Conservation (phyloP, 2,888 invertebrate species). For the Lepetodrilus schrolli region DNA sequence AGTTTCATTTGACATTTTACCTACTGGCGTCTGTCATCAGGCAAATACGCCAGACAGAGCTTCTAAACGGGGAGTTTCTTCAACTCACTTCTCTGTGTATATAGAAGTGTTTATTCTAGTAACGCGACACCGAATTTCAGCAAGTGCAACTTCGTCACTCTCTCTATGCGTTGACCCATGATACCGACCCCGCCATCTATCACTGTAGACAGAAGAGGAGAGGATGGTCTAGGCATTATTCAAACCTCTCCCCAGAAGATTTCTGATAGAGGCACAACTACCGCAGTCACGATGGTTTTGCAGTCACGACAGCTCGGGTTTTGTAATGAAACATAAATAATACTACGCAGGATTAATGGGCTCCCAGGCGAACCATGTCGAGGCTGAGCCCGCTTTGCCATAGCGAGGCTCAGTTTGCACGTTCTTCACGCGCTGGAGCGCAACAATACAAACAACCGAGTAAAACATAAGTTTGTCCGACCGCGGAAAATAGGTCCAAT, state of each 20-base stretch:
- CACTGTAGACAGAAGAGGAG: background rate
- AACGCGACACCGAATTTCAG: constrained; percentile 2
- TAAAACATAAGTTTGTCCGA: constrained; percentile 20
- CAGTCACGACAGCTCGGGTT: background rate
- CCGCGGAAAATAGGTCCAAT: constrained; percentile 22
- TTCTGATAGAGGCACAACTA: no score
- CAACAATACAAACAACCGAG: constrained; percentile 20
- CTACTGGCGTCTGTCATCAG: no score
- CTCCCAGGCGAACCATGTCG: constrained; percentile 10
- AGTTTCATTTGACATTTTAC: no score
- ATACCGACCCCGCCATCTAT: background rate
- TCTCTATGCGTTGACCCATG: background rate
- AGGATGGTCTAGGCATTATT: background rate
- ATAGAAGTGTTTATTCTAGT: background rate
- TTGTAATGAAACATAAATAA: constrained; percentile 34
- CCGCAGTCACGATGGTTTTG: no score
- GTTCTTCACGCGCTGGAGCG: background rate
- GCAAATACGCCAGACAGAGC: no score
- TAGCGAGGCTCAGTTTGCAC: background rate
- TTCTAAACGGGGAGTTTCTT: background rate
- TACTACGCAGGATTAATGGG: background rate
- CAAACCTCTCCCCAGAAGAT: background rate
- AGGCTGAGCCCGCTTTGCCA: constrained; percentile 16
- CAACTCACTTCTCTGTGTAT: background rate
- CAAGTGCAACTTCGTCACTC: constrained; percentile 23